Percentiles rank a stretch among this genome's conserved stretches.
phyloP scores from a whole-genome alignment of 92 coral and sea anemone genomes.

The Metridium senile region DNA sequence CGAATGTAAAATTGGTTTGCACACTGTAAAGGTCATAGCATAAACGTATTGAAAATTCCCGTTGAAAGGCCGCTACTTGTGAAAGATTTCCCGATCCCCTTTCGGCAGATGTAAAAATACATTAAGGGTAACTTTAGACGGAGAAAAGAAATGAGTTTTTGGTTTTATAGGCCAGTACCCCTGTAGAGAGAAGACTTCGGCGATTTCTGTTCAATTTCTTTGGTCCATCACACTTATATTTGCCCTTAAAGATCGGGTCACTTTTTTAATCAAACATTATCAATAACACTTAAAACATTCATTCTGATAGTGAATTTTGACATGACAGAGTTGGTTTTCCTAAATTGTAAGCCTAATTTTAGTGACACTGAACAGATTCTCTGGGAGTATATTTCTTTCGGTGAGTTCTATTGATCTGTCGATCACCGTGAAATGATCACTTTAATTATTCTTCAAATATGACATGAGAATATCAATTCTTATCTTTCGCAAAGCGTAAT shows the following conservation, averaged over 20 bases:
- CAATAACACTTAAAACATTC: slow-evolving; percentile 12
- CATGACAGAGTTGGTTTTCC: not conserved
- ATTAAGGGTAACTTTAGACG: too few relatives aligned
- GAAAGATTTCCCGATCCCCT: too few relatives aligned
- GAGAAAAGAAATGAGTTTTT: too few relatives aligned
- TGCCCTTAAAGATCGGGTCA: slow-evolving; percentile 19
- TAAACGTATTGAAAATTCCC: too few relatives aligned
- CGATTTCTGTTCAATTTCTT: not conserved
- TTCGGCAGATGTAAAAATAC: too few relatives aligned
- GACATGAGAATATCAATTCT: slow-evolving; percentile 1
- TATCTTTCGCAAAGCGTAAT: slow-evolving; percentile 9
- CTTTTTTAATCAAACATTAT: not conserved
- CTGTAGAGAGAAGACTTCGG: not conserved
- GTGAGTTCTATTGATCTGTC: slow-evolving; percentile 12
- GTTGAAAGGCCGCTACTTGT: too few relatives aligned
- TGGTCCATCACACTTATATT: not conserved
- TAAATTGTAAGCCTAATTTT: not conserved
- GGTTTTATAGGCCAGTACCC: too few relatives aligned
- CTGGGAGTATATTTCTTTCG: not conserved
- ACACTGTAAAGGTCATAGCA: too few relatives aligned
- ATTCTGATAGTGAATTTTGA: not conserved
- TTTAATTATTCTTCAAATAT: not conserved
- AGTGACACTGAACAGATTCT: slow-evolving; percentile 3
- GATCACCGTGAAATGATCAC: not conserved
- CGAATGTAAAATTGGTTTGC: too few relatives aligned